These are phyloP conservation scores for Oceanodroma tethys DNA, from an alignment of 2,113 vertebrate genomes.

Conservation along the genomic window DNA sequence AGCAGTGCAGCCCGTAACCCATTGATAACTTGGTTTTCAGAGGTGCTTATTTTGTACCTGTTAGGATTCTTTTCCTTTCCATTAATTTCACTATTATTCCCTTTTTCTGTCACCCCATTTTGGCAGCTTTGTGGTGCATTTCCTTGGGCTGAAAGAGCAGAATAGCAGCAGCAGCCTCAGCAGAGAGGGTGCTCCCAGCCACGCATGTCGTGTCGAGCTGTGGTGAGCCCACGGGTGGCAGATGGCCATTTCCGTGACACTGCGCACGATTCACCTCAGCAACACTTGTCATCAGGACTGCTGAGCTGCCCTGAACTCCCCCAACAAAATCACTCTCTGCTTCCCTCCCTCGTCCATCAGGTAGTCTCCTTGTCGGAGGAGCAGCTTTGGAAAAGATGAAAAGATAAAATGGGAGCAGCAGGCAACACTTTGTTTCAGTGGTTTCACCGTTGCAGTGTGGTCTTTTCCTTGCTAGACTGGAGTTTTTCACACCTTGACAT, in stretches of 20 bases:
- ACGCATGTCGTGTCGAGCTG: accelerated
- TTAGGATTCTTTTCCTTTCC: neutral
- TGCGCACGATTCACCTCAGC: neutral
- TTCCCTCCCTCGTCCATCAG: neutral
- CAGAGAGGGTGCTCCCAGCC: neutral
- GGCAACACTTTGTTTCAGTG: neutral
- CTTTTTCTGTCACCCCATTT: neutral
- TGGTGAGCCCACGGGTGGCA: neutral
- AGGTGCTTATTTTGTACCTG: neutral
- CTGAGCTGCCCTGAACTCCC: neutral
- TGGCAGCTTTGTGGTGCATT: neutral
- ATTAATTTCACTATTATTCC: neutral
- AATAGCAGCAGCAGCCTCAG: neutral
- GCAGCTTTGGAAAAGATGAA: neutral
- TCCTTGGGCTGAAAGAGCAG: neutral
- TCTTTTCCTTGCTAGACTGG: neutral
- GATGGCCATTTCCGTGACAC: neutral
- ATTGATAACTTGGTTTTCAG: neutral
- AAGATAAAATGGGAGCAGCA: neutral
- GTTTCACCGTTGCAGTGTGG: neutral
- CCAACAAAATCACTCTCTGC: neutral
- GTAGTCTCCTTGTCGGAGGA: accelerated
- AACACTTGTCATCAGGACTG: neutral
- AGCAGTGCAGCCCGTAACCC: neutral
- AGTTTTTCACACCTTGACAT: neutral